A percentile compares a stretch with the other conserved stretches of the same genome.
Conservation (phyloP, 2,888 invertebrate genomes). For the Oasisia sp. region DNA sequence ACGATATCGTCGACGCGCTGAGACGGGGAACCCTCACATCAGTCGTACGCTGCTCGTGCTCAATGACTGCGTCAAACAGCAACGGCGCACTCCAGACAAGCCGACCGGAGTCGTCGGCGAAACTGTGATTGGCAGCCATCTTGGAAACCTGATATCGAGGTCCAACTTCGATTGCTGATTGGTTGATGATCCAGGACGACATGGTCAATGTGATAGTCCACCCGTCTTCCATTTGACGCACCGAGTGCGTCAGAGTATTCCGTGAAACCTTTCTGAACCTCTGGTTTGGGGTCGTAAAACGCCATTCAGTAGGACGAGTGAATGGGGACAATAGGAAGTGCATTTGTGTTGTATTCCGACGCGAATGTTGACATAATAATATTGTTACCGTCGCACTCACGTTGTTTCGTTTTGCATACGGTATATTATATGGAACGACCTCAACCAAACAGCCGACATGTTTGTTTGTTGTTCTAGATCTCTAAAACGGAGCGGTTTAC, state of each 20-base stretch:
- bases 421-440: not conserved
- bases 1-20: not conserved
- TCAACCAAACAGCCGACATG: not conserved
- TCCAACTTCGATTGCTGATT: not conserved
- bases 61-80: not conserved
- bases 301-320: not conserved
- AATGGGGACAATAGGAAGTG: not conserved
- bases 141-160: not conserved
- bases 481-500: not conserved
- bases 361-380: not conserved
- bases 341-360: no score
- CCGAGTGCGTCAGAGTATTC: not conserved
- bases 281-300: not conserved
- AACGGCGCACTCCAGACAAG: not conserved
- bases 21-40: not conserved
- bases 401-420: not conserved
- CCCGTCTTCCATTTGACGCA: conserved; percentile 6
- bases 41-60: not conserved
- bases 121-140: not conserved
- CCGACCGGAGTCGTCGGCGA: not conserved
- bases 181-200: not conserved
- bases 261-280: not conserved
- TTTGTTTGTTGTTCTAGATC: conserved; percentile 8
- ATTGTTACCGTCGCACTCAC: not conserved
- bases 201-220: not conserved